phyloP scores from a whole-genome alignment of 2,797 vertebrate genomes.

The Gymnoscopelus microlampas region DNA sequence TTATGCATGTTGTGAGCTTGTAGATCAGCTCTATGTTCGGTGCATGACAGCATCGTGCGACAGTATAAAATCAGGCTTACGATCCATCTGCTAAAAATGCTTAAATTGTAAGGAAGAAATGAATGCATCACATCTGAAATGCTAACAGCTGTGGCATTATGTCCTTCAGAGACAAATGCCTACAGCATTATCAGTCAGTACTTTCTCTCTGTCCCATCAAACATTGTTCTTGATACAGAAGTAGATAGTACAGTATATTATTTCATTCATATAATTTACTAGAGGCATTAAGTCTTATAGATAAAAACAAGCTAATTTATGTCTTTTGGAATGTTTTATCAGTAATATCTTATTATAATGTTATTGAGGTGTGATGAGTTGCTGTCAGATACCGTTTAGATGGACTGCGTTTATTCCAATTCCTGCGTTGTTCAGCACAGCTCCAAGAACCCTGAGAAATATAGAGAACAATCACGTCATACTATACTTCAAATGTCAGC shows the following conservation, averaged over 20 bases:
- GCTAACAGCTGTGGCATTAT: no score
- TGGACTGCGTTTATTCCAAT: slow-evolving; percentile 87
- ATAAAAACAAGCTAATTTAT: no score
- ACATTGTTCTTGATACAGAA: not conserved
- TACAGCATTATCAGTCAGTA: not conserved
- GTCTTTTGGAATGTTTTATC: no score
- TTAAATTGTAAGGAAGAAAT: not conserved
- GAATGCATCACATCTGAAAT: no score
- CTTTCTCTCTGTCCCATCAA: no score
- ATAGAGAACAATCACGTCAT: not conserved
- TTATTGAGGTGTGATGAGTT: not conserved
- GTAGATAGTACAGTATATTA: not conserved
- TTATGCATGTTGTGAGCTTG: not conserved
- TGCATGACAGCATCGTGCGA: not conserved
- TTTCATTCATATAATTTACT: slow-evolving; percentile 16
- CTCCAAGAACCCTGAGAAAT: slow-evolving; percentile 84
- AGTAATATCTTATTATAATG: not conserved
- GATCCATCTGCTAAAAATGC: not conserved
- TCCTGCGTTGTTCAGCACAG: slow-evolving; percentile 83
- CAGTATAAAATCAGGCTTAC: not conserved
- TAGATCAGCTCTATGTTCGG: no score
- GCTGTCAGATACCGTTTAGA: slow-evolving; percentile 81
- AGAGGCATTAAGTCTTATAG: no score
- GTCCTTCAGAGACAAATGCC: no score
- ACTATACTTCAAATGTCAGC: not conserved